A percentile compares a stretch with the other conserved stretches of the same genome.
phyloP scores from a whole-genome alignment of 2,888 invertebrate species.

The Conus canariensis region DNA sequence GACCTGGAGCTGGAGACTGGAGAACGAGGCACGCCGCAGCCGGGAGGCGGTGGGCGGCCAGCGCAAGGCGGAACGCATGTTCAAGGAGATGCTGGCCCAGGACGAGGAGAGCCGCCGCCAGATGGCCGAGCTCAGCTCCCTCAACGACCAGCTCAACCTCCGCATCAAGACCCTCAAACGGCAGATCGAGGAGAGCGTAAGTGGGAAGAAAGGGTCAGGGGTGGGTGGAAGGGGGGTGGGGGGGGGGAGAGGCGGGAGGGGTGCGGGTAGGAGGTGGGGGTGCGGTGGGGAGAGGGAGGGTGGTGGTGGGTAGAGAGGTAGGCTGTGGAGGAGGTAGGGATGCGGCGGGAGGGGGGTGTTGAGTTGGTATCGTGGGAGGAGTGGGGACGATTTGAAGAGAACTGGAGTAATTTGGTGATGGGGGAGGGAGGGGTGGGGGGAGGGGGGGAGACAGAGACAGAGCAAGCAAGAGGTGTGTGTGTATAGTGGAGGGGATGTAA shows the following conservation, averaged over 20 bases:
- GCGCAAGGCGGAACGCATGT: constrained; percentile 75
- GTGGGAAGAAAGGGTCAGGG: constrained; percentile 50
- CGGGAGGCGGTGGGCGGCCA: constrained; percentile 73
- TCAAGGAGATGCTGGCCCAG: constrained; percentile 72
- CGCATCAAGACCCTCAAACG: constrained; percentile 76
- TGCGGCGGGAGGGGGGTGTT: neutral
- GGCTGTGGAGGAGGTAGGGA: neutral
- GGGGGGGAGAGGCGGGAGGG: neutral
- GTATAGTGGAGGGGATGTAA: no score
- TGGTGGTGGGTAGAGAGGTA: neutral
- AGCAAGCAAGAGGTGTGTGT: no score
- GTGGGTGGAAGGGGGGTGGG: neutral
- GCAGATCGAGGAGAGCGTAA: constrained; percentile 78
- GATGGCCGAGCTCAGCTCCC: constrained; percentile 71
- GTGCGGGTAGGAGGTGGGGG: neutral
- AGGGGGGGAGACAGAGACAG: neutral
- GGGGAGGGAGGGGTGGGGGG: neutral
- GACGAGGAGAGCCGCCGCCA: constrained; percentile 76
- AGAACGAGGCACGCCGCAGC: constrained; percentile 75
- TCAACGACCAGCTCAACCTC: constrained; percentile 73
- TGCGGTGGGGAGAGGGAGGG: neutral
- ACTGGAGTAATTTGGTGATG: neutral
- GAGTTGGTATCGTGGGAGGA: no score
- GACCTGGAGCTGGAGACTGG: constrained; percentile 78
- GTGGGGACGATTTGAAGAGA: neutral